Percentiles rank a stretch among this genome's conserved stretches.
These are phyloP conservation scores for Procambarus clarkii DNA, from an alignment of 1,140 invertebrate genomes.

Conservation along the genomic window DNA sequence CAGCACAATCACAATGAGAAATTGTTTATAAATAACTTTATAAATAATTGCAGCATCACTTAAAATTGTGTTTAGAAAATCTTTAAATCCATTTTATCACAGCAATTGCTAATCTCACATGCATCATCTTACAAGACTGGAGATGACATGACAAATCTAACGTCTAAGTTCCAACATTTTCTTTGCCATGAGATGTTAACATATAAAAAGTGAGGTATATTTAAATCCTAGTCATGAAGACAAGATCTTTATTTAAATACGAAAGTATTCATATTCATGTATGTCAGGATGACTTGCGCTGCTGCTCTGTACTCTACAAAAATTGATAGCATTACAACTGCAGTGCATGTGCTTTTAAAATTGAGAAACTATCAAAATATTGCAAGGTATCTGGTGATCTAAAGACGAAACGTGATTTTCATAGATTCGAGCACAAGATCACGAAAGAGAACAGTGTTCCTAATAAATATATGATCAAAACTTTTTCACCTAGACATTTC, in stretches of 20 bases:
- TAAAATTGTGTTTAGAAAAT: neutral
- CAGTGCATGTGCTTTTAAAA: neutral
- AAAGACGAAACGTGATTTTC: neutral
- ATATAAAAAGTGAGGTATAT: conserved; percentile 7
- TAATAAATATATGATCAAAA: neutral
- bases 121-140: neutral
- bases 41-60: neutral
- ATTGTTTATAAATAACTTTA: conserved; percentile 2
- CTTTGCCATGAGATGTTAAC: neutral
- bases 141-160: neutral
- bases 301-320: neutral
- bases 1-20: conserved; percentile 2
- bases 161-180: neutral
- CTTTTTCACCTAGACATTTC: neutral
- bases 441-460: neutral
- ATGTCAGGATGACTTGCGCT: neutral
- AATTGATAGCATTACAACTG: neutral
- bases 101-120: conserved; percentile 10
- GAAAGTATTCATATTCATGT: neutral
- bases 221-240: neutral
- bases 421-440: neutral
- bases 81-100: neutral
- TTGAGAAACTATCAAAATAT: neutral
- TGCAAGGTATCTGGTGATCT: too few relatives aligned
- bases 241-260: neutral